These are phyloP conservation scores for Dinomys branickii DNA, from an alignment of 2,113 vertebrate genomes.

Conservation along the genomic window DNA sequence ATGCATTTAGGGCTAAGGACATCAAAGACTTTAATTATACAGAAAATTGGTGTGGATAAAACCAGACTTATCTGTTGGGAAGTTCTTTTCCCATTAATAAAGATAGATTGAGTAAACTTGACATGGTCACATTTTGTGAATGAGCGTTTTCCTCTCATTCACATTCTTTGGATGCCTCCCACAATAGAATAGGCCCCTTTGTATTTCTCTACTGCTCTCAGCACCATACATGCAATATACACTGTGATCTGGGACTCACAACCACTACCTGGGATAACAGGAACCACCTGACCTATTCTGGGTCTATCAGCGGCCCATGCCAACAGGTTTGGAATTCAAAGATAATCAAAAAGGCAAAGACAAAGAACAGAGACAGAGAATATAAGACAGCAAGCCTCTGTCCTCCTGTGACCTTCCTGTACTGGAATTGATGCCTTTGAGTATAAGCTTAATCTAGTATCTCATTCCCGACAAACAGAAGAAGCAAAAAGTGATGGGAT, in stretches of 20 bases:
- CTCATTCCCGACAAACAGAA: background rate
- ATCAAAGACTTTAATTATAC: conserved; percentile 13
- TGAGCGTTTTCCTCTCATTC: background rate
- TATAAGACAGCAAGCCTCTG: background rate
- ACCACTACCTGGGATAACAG: background rate
- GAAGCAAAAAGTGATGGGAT: background rate
- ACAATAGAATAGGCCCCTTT: background rate
- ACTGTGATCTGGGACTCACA: background rate
- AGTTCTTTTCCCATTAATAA: background rate
- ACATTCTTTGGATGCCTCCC: background rate
- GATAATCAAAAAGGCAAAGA: background rate
- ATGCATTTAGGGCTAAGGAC: background rate
- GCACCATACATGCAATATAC: fast-evolving
- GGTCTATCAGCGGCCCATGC: background rate
- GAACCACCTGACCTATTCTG: background rate
- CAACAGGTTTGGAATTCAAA: background rate
- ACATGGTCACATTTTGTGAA: background rate
- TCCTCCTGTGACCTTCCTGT: too few species aligned
- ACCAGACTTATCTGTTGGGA: background rate
- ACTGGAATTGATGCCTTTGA: background rate
- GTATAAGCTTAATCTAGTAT: background rate
- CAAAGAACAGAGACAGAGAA: background rate
- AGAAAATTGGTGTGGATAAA: background rate
- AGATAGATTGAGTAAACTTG: background rate
- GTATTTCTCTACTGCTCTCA: background rate